A percentile compares a stretch with the other conserved stretches of the same genome.
Conservation (phyloP, 2,888 invertebrate species). For the Caradrina kadenii region DNA sequence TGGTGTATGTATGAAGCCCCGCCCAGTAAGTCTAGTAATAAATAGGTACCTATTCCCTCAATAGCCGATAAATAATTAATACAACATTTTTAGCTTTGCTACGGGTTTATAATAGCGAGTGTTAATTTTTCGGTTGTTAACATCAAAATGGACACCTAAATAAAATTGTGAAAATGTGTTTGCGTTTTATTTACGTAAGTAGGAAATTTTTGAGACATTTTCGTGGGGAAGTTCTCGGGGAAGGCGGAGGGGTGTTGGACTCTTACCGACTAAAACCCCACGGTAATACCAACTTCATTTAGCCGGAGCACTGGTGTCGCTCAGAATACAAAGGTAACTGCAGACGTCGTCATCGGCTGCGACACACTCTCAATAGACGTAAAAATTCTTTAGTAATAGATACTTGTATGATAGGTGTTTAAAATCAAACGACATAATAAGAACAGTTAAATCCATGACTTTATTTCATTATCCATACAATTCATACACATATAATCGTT, state of each 20-base stretch:
- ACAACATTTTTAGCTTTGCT: constrained; percentile 86
- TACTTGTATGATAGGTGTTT: not conserved
- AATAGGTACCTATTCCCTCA: constrained; percentile 64
- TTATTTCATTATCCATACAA: constrained; percentile 85
- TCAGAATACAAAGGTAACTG: too few species aligned
- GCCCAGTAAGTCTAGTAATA: constrained; percentile 67
- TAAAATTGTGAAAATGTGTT: constrained; percentile 80
- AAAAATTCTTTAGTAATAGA: too few species aligned
- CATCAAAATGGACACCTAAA: constrained; percentile 86
- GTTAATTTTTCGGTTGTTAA: constrained; percentile 85
- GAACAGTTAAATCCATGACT: constrained; percentile 85
- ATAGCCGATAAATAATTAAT: constrained; percentile 78
- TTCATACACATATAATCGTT: constrained; percentile 82
- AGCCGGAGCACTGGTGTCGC: too few species aligned
- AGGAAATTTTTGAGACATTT: not conserved
- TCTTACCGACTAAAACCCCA: too few species aligned
- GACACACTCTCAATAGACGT: too few species aligned
- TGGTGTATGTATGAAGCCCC: constrained; percentile 65
- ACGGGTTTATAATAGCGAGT: constrained; percentile 86
- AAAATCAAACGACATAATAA: constrained; percentile 70
- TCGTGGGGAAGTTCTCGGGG: too few species aligned
- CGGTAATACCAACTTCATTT: too few species aligned
- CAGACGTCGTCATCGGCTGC: too few species aligned
- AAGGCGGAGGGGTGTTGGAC: too few species aligned
- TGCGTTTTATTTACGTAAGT: constrained; percentile 53